phyloP scores from a whole-genome alignment of 2,113 vertebrate species.

The Oncorhynchus masou region DNA sequence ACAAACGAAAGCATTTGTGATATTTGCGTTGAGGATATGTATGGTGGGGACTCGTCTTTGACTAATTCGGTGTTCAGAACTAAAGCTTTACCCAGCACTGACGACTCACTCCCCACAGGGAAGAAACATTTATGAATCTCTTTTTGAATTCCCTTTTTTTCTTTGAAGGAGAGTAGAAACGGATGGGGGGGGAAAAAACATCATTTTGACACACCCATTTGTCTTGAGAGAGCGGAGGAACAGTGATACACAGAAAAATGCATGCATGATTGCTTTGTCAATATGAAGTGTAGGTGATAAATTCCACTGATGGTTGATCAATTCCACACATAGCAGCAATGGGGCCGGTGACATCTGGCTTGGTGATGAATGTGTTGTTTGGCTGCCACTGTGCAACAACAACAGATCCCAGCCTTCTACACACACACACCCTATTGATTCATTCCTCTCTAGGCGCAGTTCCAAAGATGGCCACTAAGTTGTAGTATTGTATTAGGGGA shows the following conservation, averaged over 20 bases:
- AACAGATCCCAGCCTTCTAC: constrained; percentile 19
- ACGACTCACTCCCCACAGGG: background rate
- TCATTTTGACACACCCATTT: constrained; percentile 55
- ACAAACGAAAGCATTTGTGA: background rate
- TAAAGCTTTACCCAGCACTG: background rate
- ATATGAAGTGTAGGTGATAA: constrained; percentile 62
- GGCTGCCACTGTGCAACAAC: constrained; percentile 24
- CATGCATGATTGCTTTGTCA: constrained; percentile 67
- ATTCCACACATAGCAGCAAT: constrained; percentile 44
- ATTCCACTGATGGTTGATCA: constrained; percentile 62
- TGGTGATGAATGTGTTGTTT: constrained; percentile 59
- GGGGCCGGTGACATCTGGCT: constrained; percentile 32
- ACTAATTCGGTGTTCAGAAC: background rate
- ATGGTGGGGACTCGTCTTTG: background rate
- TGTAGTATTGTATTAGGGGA: constrained; percentile 58
- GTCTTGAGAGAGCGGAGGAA: constrained; percentile 45
- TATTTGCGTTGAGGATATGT: background rate
- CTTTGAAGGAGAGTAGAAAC: constrained; percentile 10
- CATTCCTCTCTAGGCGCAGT: background rate
- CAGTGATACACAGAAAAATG: constrained; percentile 43
- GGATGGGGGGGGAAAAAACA: background rate
- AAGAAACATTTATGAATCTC: constrained; percentile 1
- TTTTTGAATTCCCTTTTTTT: constrained; percentile 21
- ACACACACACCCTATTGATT: background rate
- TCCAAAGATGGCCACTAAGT: constrained; percentile 44